Base-by-base conservation (phyloP, 1,140 invertebrate species). In the Drosophila aff. region DNA sequence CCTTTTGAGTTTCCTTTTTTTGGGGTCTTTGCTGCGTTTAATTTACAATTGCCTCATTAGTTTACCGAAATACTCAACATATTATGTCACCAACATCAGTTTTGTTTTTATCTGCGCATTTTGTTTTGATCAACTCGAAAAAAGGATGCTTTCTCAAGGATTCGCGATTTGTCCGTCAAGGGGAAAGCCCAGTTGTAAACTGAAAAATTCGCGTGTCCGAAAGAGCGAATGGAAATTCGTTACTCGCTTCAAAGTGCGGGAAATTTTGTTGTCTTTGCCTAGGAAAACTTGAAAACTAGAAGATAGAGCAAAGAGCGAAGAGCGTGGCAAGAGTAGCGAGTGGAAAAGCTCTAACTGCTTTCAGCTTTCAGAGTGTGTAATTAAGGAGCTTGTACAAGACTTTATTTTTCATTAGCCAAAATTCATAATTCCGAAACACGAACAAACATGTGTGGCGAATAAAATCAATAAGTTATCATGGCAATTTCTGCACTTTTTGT, bases 381-480 rank as follows among this genome's bases (percentile, higher is more conserved):
- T 73, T 72, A 74, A 74, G 68, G 71, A 73, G 69, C 57, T 49
- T 73, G 46, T n/a, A 36, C 43, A 63, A 38, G 64, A 67, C 36
- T 46, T 28, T 63, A 59, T 60, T 61, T 74, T 72, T 74, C 53
- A 74, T 74, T 73, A 74, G 61, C 55, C 55, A 74, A 73, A 73
- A 52, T 38, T 57, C 33, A 31, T 55, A 53, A 38, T 63, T 15
- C 46, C 46, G 23, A 62, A 47, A 49, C 38, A 36, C 26, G 18
- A 38, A 72, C 23, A 38, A 62, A 52, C 41, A 53, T 74, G 47
- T 49, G 21, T 38, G 33, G 40, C 46, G 46, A 63, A 74, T 76
- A 81, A 81, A 86, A 85, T 86, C 82, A 85, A 85, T 84, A 85
- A 77, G 53, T 67, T 76, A 80, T 26, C 36, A 26, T 1, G 18